Evolutionary conservation across 2,797 vertebrate genomes (phyloP).

Genomic region (Glyptemys insculpta): DNA sequence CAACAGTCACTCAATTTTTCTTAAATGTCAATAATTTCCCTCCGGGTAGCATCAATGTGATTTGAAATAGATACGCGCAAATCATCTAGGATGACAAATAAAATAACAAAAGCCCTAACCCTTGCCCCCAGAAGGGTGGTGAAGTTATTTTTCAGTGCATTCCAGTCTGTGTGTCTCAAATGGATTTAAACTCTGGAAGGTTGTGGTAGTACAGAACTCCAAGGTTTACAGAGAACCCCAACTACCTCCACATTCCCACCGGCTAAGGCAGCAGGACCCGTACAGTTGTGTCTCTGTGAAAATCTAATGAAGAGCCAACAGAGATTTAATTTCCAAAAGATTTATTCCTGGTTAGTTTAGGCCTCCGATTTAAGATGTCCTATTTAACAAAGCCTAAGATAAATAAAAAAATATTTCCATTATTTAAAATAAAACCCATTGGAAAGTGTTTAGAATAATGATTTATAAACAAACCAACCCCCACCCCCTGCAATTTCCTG

Average conservation of each 20-base stretch:
- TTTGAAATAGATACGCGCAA: background rate
- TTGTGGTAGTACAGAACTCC: background rate
- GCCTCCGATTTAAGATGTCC: background rate
- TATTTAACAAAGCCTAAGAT: background rate
- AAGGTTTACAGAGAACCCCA: background rate
- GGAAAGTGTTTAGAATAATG: background rate
- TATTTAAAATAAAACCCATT: background rate
- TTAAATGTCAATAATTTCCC: background rate
- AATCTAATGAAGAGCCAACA: background rate
- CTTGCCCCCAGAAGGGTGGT: background rate
- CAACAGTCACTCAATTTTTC: background rate
- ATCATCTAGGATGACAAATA: background rate
- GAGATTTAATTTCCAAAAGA: no score
- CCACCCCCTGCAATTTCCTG: no score
- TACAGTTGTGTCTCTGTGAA: background rate
- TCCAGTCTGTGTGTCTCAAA: background rate
- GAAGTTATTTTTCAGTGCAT: background rate
- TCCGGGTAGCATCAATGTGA: no score
- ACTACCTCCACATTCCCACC: background rate
- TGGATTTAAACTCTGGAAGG: background rate
- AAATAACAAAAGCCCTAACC: background rate
- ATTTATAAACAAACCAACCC: background rate
- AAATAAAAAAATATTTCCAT: background rate
- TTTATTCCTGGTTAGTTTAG: fast-evolving
- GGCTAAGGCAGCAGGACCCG: background rate